Conservation (phyloP, 35 echinoderm and acorn worm genomes). For the Heliocidaris tuberculata region DNA sequence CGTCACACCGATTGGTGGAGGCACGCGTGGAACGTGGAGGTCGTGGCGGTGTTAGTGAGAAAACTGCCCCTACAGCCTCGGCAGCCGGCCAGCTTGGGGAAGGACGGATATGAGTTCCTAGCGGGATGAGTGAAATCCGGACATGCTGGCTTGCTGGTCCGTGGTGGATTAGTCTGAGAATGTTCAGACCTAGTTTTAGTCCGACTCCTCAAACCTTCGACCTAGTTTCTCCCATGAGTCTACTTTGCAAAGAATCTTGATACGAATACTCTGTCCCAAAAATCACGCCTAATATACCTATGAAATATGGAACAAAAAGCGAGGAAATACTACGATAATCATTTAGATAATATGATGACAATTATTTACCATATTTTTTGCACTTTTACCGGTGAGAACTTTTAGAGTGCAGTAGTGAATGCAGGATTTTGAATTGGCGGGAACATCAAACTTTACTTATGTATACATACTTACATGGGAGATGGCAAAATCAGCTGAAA, state of each 20-base stretch:
- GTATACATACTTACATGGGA: no score
- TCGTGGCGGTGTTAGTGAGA: not conserved
- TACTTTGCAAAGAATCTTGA: not conserved
- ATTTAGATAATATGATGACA: no score
- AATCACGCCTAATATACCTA: no score
- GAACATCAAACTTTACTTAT: no score
- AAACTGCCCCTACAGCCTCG: not conserved
- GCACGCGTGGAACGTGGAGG: constrained; percentile 36
- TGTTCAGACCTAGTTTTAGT: not conserved
- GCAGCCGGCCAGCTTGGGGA: not conserved
- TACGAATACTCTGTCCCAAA: no score
- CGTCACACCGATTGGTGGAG: constrained; percentile 1
- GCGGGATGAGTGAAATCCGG: not conserved
- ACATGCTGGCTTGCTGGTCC: not conserved
- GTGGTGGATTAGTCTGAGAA: not conserved
- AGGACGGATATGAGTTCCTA: not conserved
- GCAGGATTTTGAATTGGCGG: no score
- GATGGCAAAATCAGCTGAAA: no score
- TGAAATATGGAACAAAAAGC: no score
- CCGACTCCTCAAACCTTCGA: not conserved
- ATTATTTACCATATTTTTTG: no score
- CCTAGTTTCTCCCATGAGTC: not conserved
- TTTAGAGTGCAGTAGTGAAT: no score
- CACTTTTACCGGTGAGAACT: no score
- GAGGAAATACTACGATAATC: no score